Evolutionary conservation across 2,113 vertebrate species (phyloP).

Genomic region (Pomatorhinus ruficollis): DNA sequence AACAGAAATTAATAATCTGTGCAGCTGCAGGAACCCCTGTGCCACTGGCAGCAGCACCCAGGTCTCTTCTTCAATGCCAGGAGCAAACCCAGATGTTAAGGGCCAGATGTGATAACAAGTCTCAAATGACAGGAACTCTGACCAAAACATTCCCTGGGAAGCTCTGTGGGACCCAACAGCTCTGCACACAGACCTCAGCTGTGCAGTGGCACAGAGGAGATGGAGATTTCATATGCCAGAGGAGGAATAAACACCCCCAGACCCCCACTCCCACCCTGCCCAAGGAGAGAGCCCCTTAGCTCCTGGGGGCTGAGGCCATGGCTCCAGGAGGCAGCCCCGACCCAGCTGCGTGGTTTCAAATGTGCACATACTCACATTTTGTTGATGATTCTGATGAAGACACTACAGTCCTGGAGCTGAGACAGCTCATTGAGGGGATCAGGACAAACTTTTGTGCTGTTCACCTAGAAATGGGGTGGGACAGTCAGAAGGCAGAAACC

Average conservation of each 20-base stretch:
- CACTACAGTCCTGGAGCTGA: conserved; percentile 79
- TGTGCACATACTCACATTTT: conserved; percentile 79
- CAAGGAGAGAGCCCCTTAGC: background rate
- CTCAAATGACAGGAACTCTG: background rate
- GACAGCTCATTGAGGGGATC: conserved; percentile 51
- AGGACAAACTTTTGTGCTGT: conserved; percentile 71
- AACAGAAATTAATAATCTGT: background rate
- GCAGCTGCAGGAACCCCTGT: background rate
- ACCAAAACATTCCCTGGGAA: background rate
- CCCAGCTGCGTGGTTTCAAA: background rate
- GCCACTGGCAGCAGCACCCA: background rate
- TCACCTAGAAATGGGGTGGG: conserved; percentile 72
- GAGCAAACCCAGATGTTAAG: background rate
- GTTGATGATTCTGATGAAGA: conserved; percentile 80
- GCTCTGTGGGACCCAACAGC: background rate
- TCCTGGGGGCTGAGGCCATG: background rate
- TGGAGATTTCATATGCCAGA: background rate
- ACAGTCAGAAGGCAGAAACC: background rate
- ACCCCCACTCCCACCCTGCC: background rate
- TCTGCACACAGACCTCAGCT: background rate
- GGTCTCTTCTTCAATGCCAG: background rate
- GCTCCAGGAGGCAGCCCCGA: background rate
- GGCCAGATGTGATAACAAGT: background rate
- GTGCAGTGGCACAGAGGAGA: background rate
- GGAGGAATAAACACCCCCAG: background rate